Percentiles rank a stretch among this genome's conserved stretches.
Conservation (phyloP, 2,888 invertebrate genomes). For the Apotomis capreana region DNA sequence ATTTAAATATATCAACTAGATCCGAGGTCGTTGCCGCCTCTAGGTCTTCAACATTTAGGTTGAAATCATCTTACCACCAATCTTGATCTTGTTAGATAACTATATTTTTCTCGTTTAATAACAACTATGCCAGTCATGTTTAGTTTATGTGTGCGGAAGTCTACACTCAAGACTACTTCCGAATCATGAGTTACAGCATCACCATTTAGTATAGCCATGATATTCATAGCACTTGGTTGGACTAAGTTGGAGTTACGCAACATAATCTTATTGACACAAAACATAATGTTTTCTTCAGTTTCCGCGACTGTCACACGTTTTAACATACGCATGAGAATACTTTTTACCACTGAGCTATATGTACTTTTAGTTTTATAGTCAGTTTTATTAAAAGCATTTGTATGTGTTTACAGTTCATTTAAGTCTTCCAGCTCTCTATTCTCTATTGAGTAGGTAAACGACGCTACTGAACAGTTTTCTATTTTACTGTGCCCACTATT, state of each 20-base stretch:
- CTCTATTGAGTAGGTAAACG: constrained; percentile 1
- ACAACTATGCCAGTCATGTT: constrained; percentile 5
- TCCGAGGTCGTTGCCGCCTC: too few relatives aligned
- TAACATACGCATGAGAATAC: too few relatives aligned
- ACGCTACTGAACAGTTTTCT: constrained; percentile 24
- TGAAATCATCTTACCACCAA: not conserved
- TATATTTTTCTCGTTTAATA: constrained; percentile 4
- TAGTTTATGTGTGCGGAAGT: constrained; percentile 16
- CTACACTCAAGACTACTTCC: constrained; percentile 14
- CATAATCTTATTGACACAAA: too few relatives aligned
- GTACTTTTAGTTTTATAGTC: too few relatives aligned
- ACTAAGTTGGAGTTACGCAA: too few relatives aligned
- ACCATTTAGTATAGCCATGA: not conserved
- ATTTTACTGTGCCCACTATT: constrained; percentile 19
- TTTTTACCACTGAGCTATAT: too few relatives aligned
- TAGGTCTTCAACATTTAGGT: too few relatives aligned
- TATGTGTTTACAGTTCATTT: not conserved
- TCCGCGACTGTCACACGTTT: too few relatives aligned
- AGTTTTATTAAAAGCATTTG: not conserved
- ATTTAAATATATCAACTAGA: too few relatives aligned
- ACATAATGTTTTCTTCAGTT: too few relatives aligned
- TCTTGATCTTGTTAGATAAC: constrained; percentile 5
- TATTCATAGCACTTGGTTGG: too few relatives aligned
- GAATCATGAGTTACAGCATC: constrained; percentile 31
- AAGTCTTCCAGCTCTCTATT: constrained; percentile 15